phyloP scores from a whole-genome alignment of 2,113 vertebrate genomes.

The Sorex araneus region DNA sequence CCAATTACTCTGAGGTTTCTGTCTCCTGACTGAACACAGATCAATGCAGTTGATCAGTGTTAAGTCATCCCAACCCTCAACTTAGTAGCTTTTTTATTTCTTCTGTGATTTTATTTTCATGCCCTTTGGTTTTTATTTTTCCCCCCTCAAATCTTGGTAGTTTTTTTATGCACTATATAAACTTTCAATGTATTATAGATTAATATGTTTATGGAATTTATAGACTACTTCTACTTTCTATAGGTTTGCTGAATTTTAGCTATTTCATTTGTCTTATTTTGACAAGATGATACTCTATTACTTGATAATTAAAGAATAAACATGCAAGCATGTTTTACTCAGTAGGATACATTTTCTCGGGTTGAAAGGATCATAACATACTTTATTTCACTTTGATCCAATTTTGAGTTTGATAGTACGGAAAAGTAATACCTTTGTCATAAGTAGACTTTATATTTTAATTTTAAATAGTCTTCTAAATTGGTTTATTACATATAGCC shows the following conservation, averaged over 20 bases:
- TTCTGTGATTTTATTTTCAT: constrained; percentile 4
- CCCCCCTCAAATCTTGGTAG: neutral
- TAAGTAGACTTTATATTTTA: neutral
- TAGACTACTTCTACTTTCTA: neutral
- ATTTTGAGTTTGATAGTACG: neutral
- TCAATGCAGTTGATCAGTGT: neutral
- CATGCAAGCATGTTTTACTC: neutral
- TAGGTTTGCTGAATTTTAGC: constrained; percentile 26
- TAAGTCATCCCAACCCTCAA: neutral
- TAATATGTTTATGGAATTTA: neutral
- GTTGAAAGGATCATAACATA: neutral
- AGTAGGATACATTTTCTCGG: neutral
- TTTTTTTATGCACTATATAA: neutral
- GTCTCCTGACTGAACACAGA: neutral
- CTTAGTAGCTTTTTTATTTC: neutral
- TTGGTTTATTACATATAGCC: neutral
- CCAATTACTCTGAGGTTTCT: neutral
- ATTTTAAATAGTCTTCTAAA: neutral
- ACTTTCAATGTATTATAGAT: constrained; percentile 28
- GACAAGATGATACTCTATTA: neutral
- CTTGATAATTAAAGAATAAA: neutral
- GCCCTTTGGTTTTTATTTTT: neutral
- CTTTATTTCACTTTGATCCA: neutral
- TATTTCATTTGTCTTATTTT: neutral
- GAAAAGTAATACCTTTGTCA: neutral